Percentiles rank a stretch among this genome's conserved stretches.
These are phyloP conservation scores for Botrylloides violaceus DNA, from an alignment of 23 tunicate species.

Conservation along the genomic window DNA sequence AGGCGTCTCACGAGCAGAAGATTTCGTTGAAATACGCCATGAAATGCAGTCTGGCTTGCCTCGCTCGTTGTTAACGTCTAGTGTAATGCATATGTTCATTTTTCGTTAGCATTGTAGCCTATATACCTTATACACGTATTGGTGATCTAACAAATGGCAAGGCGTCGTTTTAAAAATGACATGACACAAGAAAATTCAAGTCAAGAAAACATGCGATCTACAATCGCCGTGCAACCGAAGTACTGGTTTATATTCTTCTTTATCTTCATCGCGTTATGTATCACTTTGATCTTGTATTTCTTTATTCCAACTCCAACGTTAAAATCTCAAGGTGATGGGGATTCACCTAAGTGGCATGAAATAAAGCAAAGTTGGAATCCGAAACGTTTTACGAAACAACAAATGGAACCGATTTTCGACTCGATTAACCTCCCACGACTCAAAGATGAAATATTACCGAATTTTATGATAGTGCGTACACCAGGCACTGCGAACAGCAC, in stretches of 20 bases:
- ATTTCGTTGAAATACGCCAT: no score
- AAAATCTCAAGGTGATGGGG: not conserved
- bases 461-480: constrained; percentile 21
- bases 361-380: not conserved
- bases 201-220: not conserved
- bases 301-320: not conserved
- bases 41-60: no score
- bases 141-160: constrained; percentile 15
- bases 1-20: no score
- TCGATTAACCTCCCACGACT: constrained; percentile 10
- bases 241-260: not conserved
- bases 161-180: not conserved
- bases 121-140: no score
- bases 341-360: not conserved
- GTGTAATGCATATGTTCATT: no score
- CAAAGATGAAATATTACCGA: not conserved
- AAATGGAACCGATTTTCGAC: not conserved
- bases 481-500: constrained; percentile 42
- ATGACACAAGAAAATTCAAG: not conserved
- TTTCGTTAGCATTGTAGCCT: no score
- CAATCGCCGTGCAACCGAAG: not conserved
- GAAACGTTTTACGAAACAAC: not conserved
- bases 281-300: not conserved
- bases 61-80: no score
- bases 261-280: not conserved